Evolutionary conservation across 2,797 vertebrate species (phyloP).

Genomic region (Poeciliopsis turneri): DNA sequence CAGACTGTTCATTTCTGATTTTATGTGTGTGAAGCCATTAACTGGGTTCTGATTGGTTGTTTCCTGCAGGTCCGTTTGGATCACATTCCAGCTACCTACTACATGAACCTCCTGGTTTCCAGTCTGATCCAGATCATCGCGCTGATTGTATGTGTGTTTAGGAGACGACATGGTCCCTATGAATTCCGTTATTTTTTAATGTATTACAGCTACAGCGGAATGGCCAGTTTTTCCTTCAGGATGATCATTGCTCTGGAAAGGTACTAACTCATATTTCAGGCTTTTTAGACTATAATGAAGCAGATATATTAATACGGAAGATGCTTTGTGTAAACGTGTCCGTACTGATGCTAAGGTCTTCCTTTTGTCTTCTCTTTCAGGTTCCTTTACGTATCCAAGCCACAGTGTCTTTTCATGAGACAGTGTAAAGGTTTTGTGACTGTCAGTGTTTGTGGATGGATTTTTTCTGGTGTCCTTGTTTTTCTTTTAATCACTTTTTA

Average conservation of each 20-base stretch:
- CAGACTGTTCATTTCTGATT: background rate
- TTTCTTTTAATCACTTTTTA: background rate
- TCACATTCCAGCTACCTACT: conserved; percentile 6
- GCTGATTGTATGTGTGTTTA: background rate
- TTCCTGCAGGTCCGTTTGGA: conserved; percentile 7
- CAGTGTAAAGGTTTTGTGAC: conserved; percentile 1
- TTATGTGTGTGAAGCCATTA: background rate
- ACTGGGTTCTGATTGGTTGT: background rate
- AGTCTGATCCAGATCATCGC: background rate
- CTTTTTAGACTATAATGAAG: background rate
- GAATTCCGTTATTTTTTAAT: rapidly evolving
- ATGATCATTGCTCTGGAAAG: conserved; percentile 16
- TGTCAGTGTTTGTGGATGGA: background rate
- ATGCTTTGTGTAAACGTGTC: background rate
- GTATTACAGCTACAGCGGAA: background rate
- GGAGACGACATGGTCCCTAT: rapidly evolving
- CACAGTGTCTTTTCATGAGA: conserved; percentile 10
- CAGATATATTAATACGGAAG: background rate
- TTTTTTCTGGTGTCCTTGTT: background rate
- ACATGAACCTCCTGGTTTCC: conserved; percentile 9
- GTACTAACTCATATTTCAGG: background rate
- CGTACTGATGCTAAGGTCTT: background rate
- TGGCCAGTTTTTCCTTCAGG: background rate
- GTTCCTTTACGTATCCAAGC: conserved; percentile 9
- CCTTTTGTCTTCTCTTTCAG: conserved; percentile 8